Percentiles rank a stretch among this genome's conserved stretches.
These are phyloP conservation scores for Pseudomugil tenellus DNA, from an alignment of 2,797 vertebrate species.

Conservation along the genomic window DNA sequence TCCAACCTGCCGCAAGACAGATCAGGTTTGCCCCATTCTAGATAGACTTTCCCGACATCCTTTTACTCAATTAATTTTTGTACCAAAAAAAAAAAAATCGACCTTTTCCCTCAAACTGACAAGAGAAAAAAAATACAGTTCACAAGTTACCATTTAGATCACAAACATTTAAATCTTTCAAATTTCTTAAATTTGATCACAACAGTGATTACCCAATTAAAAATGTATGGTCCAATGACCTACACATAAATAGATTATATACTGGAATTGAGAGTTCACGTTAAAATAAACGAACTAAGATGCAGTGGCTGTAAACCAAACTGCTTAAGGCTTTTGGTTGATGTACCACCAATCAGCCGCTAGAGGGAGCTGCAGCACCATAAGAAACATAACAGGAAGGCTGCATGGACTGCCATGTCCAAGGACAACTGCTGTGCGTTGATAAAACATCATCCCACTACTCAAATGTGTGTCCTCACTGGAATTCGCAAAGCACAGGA, in stretches of 20 bases:
- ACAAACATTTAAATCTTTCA: neutral
- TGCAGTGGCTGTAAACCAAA: neutral
- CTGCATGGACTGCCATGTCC: neutral
- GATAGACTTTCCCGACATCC: neutral
- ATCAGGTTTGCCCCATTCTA: neutral
- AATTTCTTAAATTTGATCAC: too few relatives aligned
- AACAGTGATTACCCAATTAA: too few relatives aligned
- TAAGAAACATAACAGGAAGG: neutral
- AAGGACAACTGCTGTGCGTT: neutral
- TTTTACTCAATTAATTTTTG: neutral
- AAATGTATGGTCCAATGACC: neutral
- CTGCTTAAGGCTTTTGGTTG: neutral
- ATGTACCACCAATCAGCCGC: conserved; percentile 42
- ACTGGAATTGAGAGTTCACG: neutral
- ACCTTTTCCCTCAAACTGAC: neutral
- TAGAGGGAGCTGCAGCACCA: conserved; percentile 44
- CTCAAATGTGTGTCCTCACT: neutral
- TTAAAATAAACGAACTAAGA: too few relatives aligned
- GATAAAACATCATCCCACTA: neutral
- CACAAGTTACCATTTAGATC: neutral
- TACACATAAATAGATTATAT: neutral
- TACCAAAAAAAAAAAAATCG: neutral
- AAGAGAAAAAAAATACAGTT: neutral
- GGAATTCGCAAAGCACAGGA: neutral
- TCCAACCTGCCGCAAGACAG: conserved; percentile 17